Percentiles rank a stretch among this genome's conserved stretches.
Evolutionary conservation across 2,797 vertebrate genomes (phyloP).

Genomic region (Ficedula albicollis): DNA sequence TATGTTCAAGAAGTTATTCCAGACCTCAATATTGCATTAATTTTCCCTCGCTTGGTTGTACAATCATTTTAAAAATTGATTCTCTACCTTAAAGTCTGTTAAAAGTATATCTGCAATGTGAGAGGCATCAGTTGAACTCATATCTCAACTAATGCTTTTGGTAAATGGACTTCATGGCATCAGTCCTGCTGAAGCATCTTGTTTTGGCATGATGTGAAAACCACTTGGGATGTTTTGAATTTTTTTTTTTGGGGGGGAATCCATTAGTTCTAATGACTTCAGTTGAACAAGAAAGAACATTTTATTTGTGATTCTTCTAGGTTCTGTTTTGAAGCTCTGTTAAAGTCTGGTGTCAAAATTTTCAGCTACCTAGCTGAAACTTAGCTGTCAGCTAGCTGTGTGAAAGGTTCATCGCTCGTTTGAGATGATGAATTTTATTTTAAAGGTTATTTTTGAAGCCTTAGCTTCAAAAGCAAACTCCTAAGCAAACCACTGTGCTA

Average conservation of each 20-base stretch:
- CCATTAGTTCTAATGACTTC: neutral
- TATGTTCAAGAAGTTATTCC: slow-evolving; percentile 16
- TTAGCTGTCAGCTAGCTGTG: neutral
- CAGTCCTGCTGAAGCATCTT: slow-evolving; percentile 26
- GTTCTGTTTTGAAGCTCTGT: neutral
- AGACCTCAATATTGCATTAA: slow-evolving; percentile 9
- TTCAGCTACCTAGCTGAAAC: neutral
- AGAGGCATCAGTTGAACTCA: slow-evolving; percentile 11
- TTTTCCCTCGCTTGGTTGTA: neutral
- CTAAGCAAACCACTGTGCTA: neutral
- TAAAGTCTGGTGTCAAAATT: neutral
- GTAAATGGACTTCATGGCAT: slow-evolving; percentile 53
- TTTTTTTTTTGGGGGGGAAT: neutral
- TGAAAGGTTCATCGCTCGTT: neutral
- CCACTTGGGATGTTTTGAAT: neutral
- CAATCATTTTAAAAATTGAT: slow-evolving; percentile 32
- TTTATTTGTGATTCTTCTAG: neutral
- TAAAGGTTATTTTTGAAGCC: neutral
- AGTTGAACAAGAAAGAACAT: neutral
- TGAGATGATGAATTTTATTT: neutral
- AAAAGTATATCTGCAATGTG: neutral
- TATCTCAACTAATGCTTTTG: slow-evolving; percentile 16
- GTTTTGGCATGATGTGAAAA: slow-evolving; percentile 30
- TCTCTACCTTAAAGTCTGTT: slow-evolving; percentile 29
- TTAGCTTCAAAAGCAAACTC: neutral